Conservation (phyloP, 2,113 vertebrate species). For the Cyanoderma ruficeps region DNA sequence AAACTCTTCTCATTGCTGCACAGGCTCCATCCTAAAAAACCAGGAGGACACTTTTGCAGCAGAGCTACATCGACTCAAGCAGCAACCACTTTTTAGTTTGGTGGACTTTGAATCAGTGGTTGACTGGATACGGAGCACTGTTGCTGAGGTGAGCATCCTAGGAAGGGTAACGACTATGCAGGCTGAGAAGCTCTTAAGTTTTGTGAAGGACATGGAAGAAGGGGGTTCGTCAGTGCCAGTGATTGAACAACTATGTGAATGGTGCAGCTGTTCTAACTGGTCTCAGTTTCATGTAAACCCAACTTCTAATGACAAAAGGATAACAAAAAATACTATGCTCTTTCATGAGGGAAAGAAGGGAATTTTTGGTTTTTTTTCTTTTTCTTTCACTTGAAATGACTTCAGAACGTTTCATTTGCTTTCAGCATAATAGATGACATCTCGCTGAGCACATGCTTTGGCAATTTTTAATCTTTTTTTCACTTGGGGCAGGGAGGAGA, state of each 20-base stretch:
- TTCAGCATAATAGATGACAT: not conserved
- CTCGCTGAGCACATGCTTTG: not conserved
- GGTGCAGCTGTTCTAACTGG: not conserved
- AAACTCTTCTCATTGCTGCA: not conserved
- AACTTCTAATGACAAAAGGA: not conserved
- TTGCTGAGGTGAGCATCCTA: slow-evolving; percentile 85
- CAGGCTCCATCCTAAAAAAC: slow-evolving; percentile 95
- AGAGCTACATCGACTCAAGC: slow-evolving; percentile 92
- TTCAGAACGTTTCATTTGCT: not conserved
- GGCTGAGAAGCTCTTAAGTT: not conserved
- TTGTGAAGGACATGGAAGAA: not conserved
- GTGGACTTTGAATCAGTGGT: slow-evolving; percentile 95
- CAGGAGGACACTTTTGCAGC: slow-evolving; percentile 94
- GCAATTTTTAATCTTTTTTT: not conserved
- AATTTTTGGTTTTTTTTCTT: not conserved
- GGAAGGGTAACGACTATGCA: not conserved
- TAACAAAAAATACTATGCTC: not conserved
- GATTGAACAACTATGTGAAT: accelerated
- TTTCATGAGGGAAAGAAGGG: not conserved
- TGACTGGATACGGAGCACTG: slow-evolving; percentile 91
- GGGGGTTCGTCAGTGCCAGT: not conserved
- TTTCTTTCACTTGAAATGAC: not conserved
- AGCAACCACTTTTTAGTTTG: slow-evolving; percentile 91
- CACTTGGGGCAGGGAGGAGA: not conserved
- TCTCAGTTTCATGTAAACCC: not conserved